A percentile compares a stretch with the other conserved stretches of the same genome.
These are phyloP conservation scores for Drosophila setosimentum DNA, from an alignment of 2,888 invertebrate genomes.

Conservation along the genomic window DNA sequence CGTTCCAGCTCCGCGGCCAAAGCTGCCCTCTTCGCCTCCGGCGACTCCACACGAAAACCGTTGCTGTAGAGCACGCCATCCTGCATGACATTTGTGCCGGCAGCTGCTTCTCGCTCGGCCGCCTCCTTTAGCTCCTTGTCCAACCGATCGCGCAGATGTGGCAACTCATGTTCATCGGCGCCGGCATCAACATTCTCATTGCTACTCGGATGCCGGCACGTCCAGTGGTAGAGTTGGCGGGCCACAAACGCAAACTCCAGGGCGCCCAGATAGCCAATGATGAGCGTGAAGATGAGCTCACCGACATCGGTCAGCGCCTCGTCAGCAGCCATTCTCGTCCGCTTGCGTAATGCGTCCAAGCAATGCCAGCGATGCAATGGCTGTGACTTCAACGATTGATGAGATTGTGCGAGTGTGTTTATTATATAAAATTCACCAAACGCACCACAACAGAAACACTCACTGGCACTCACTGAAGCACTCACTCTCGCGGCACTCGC, in stretches of 20 bases:
- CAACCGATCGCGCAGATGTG: conserved; percentile 79
- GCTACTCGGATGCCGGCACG: conserved; percentile 74
- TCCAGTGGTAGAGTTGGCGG: conserved; percentile 83
- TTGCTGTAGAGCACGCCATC: conserved; percentile 84
- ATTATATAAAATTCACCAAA: conserved; percentile 71
- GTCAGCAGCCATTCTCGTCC: conserved; percentile 61
- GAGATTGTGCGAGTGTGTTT: conserved; percentile 9
- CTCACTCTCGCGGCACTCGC: conserved; percentile 38
- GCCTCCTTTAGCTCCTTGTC: conserved; percentile 72
- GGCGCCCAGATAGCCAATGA: conserved; percentile 91
- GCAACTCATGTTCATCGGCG: conserved; percentile 70
- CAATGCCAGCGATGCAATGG: conserved; percentile 50
- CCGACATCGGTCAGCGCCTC: conserved; percentile 87
- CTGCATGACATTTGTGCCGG: conserved; percentile 80
- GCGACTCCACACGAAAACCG: conserved; percentile 82
- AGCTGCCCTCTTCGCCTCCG: conserved; percentile 56
- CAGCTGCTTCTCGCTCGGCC: conserved; percentile 63
- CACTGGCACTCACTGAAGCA: conserved; percentile 20
- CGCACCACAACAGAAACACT: conserved; percentile 57
- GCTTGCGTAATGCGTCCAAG: conserved; percentile 71
- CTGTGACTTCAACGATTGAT: neutral
- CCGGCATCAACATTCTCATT: conserved; percentile 36
- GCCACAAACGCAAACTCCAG: conserved; percentile 86
- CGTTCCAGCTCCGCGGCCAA: conserved; percentile 78
- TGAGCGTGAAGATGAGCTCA: conserved; percentile 90